Conservation (phyloP, 1,140 invertebrate genomes). For the Zaprionus ornatus region DNA sequence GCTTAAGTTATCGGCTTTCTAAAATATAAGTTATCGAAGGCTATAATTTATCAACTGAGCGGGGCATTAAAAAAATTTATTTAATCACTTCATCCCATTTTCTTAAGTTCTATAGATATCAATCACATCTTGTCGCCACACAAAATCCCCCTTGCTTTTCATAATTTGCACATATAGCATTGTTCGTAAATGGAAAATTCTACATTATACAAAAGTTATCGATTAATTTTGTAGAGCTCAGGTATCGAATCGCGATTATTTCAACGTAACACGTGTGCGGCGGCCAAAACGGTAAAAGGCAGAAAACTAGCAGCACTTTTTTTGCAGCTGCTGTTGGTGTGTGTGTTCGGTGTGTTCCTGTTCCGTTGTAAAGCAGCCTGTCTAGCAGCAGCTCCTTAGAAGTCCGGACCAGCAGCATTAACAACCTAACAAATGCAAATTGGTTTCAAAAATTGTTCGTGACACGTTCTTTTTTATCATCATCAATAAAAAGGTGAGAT, state of each 20-base stretch:
- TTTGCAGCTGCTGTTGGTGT: slow-evolving; percentile 48
- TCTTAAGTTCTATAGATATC: no score
- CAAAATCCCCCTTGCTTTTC: no score
- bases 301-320: slow-evolving; percentile 47
- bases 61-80: no score
- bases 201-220: not conserved
- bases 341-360: slow-evolving; percentile 48
- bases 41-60: no score
- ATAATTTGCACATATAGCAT: not conserved
- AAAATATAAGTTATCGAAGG: no score
- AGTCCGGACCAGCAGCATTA: slow-evolving; percentile 44
- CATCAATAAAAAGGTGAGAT: slow-evolving; percentile 44
- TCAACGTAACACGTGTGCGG: slow-evolving; percentile 52
- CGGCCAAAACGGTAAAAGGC: slow-evolving; percentile 41
- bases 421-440: slow-evolving; percentile 44
- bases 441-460: slow-evolving; percentile 44
- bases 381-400: slow-evolving; percentile 43
- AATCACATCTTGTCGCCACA: no score
- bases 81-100: no score
- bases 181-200: not conserved
- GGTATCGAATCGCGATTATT: slow-evolving; percentile 21
- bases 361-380: slow-evolving; percentile 50
- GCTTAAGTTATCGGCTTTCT: no score
- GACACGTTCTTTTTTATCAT: slow-evolving; percentile 51
- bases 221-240: not conserved